A percentile compares a stretch with the other conserved stretches of the same genome.
Conservation (phyloP, 2,113 vertebrate genomes). For the Syrmaticus mikado region DNA sequence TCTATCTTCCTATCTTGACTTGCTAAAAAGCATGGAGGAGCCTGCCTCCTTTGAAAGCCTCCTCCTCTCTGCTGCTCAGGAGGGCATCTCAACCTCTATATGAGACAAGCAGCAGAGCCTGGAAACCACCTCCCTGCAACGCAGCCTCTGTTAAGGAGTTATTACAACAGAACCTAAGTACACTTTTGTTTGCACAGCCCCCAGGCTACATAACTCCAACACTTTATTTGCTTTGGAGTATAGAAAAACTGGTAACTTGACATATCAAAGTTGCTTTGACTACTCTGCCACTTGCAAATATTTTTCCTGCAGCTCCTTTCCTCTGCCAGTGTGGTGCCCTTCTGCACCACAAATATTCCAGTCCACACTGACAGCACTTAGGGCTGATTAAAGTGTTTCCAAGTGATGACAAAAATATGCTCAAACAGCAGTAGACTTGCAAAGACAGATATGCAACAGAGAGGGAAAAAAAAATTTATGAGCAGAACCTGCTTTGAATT, state of each 20-base stretch:
- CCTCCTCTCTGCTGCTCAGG: background rate
- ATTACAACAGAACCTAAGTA: background rate
- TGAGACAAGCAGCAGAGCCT: background rate
- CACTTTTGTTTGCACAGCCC: background rate
- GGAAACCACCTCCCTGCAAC: background rate
- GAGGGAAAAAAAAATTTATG: background rate
- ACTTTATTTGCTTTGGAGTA: background rate
- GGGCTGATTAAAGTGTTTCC: conserved; percentile 22
- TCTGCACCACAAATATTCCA: background rate
- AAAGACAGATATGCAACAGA: conserved; percentile 30
- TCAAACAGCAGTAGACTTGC: background rate
- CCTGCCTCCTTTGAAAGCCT: background rate
- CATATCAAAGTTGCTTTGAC: background rate
- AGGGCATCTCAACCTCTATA: background rate
- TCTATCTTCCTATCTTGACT: background rate
- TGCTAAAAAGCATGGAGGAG: background rate
- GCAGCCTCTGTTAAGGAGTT: background rate
- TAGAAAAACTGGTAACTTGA: background rate
- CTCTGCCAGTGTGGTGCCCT: conserved; percentile 21
- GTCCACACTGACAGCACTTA: background rate
- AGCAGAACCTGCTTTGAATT: conserved; percentile 57
- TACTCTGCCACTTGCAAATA: background rate
- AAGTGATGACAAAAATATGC: conserved; percentile 54
- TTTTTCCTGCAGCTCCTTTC: background rate
- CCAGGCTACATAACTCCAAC: background rate